Evolutionary conservation across 2,888 invertebrate genomes (phyloP), one percentile per base, ranked within the genome.

Genomic region (Microctonus brassicae): DNA sequence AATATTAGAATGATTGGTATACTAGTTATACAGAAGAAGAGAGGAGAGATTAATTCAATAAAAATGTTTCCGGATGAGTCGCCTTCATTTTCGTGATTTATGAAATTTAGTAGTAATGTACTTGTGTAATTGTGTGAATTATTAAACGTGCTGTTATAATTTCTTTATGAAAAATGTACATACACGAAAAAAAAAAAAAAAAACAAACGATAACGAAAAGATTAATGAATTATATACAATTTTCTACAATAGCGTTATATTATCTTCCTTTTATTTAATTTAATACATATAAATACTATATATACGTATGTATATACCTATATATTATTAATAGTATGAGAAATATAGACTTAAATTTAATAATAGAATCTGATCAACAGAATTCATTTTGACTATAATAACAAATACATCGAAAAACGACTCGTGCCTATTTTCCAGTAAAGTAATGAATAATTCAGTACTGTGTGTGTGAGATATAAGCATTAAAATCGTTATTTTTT

Each of bases 201-300:
- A n/a, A n/a, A n/a, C n/a, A n/a, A n/a, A n/a, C n/a, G n/a, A 17
- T 20, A 42, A 29, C 24, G 26, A 60, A 60, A 47, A 47, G 20
- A 47, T 29, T 26, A 55, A 55, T 17, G 52, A 65, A 65, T 53
- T 65, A 65, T 65, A 65, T 53, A 53, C 34, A 22, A 65, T 66
- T 65, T 65, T 66, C 39, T 61, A 58, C 42, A 60, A 64, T 7
- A 64, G 13, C 17, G 11, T 68, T 39, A 39, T 36, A 34, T 58
- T 47, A 39, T 17, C 26, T 53, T 60, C 53, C 17, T 53, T 73
- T 11, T 61, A 11, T 66, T 29, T 34, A 20, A 10, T 17, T 3
- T 61, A 11, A 17, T 26, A 57, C 9, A 26, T 26, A 57, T 58
- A 58, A 17, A 58, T 29, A 58, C n/a, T 70, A 66, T 47, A 42